Base-by-base conservation (phyloP, 2,797 vertebrate species). In the Lepus townsendii region DNA sequence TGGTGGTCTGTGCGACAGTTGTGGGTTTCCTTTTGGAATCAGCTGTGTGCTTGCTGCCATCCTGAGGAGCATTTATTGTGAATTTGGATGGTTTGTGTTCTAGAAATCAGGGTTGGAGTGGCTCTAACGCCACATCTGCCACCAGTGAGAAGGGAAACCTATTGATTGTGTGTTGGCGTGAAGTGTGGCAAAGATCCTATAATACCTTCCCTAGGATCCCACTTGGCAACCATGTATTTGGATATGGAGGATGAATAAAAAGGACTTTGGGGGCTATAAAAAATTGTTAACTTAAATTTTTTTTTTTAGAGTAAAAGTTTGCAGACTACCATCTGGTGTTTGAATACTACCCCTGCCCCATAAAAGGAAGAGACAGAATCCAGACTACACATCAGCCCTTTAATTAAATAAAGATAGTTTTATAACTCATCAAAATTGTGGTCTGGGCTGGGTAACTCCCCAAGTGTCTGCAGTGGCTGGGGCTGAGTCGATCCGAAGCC, bases 361-460 rank as follows among this genome's bases (percentile, higher is more conserved):
- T 35, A 52, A 27, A 86, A 76, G 71, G 13, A 93, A 42, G 42
- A 88, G 50, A 47, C 22, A 19, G 54, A 32, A 83, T n/a, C 69
- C 66, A 13, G 78, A 72, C 47, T 84, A 85, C 90, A 91, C 73
- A 57, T n/a, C 7, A 76, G 52, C 22, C 17, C n/a, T 95, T 90
- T 83, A 93, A n/a, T 90, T 94, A 63, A 52, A 47, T 84, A 60
- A 84, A 93, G 13, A 30, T 79, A 57, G 54, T 89, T 76, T 75
- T 87, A 22, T n/a, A 90, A 94, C 65, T 90, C 62, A 50, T 83
- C 27, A 57, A 0, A 72, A 42, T 8, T 1, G 3, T 88, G 50
- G 17, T 93, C 38, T 91, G 85, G 69, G 10, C 19, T 65, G 62
- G 42, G 42, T 42, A 42, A 42, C 42, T 42, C 42, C 42, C 42